A percentile compares a stretch with the other conserved stretches of the same genome.
These are phyloP conservation scores for Drosophila simulans DNA, from an alignment of 1,140 invertebrate species.

Conservation along the genomic window DNA sequence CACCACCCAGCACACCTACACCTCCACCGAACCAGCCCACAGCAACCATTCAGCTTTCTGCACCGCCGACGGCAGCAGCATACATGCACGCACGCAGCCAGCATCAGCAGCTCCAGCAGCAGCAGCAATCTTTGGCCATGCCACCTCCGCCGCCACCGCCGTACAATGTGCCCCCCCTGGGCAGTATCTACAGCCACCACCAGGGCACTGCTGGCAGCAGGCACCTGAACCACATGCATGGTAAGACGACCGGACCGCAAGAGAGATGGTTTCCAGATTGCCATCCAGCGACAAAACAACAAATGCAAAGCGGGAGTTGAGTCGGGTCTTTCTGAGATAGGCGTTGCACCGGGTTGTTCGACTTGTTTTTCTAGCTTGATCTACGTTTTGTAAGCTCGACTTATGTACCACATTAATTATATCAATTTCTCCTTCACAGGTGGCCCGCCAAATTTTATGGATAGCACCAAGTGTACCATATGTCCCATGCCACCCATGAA, in stretches of 20 bases:
- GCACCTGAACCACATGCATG: constrained; percentile 71
- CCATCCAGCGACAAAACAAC: constrained; percentile 28
- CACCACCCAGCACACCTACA: constrained; percentile 73
- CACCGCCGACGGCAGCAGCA: constrained; percentile 59
- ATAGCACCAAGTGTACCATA: constrained; percentile 80
- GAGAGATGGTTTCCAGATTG: constrained; percentile 5
- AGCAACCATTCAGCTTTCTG: constrained; percentile 48
- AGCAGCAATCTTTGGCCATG: constrained; percentile 68
- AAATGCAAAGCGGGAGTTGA: constrained; percentile 40
- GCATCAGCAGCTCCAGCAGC: constrained; percentile 53
- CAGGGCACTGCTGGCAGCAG: constrained; percentile 54
- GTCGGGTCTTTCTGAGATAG: constrained; percentile 17
- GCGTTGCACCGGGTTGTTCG: not conserved
- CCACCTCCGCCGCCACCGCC: constrained; percentile 72
- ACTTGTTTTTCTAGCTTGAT: not conserved
- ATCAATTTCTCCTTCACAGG: constrained; percentile 30
- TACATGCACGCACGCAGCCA: constrained; percentile 68
- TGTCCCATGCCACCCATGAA: constrained; percentile 82
- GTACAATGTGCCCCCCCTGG: constrained; percentile 61
- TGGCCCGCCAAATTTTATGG: constrained; percentile 79
- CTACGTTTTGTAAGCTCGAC: not conserved
- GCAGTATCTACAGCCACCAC: constrained; percentile 62
- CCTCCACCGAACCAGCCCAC: constrained; percentile 48
- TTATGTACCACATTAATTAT: not conserved
- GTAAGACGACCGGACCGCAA: constrained; percentile 45